A percentile compares a stretch with the other conserved stretches of the same genome.
Evolutionary conservation across 30 jellyfish, hydroid and myxozoan species (phyloP).

Genomic region (Chironex yamaguchii): DNA sequence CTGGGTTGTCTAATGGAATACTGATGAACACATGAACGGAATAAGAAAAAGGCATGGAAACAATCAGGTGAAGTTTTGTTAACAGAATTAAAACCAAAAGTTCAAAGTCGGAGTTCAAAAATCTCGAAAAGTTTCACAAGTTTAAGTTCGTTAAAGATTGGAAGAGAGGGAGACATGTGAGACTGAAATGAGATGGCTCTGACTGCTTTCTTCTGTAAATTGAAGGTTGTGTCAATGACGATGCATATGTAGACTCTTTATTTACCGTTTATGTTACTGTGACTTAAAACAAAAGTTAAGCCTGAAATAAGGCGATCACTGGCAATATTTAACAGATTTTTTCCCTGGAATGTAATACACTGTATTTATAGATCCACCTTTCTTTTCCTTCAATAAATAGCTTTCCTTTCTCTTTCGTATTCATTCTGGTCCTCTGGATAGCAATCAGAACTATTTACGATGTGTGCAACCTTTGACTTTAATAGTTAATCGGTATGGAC

Average conservation of each 20-base stretch:
- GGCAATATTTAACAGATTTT: too few species aligned
- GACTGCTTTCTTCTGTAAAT: conserved; percentile 55
- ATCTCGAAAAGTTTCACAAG: conserved; percentile 28
- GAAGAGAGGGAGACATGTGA: conserved; percentile 37
- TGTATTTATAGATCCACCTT: too few species aligned
- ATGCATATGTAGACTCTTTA: conserved; percentile 62
- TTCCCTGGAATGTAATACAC: too few species aligned
- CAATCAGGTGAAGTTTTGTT: conserved; percentile 23
- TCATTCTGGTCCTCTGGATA: too few species aligned
- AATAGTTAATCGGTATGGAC: too few species aligned
- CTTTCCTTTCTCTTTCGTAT: too few species aligned
- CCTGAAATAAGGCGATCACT: too few species aligned
- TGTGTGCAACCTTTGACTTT: too few species aligned
- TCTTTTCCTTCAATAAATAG: too few species aligned
- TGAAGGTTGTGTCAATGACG: conserved; percentile 58
- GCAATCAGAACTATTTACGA: too few species aligned
- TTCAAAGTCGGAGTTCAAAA: conserved; percentile 20
- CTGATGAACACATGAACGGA: conserved; percentile 34
- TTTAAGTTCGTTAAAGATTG: conserved; percentile 30
- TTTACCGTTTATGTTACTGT: too few species aligned
- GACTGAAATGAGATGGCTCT: conserved; percentile 54
- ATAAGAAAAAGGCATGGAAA: conserved; percentile 10
- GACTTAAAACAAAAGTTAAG: too few species aligned
- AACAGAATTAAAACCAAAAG: conserved; percentile 42
- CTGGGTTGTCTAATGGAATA: conserved; percentile 39